Percentiles rank a stretch among this genome's conserved stretches.
Conservation (phyloP, 2,113 vertebrate species). For the Drymodes brunneopygia region DNA sequence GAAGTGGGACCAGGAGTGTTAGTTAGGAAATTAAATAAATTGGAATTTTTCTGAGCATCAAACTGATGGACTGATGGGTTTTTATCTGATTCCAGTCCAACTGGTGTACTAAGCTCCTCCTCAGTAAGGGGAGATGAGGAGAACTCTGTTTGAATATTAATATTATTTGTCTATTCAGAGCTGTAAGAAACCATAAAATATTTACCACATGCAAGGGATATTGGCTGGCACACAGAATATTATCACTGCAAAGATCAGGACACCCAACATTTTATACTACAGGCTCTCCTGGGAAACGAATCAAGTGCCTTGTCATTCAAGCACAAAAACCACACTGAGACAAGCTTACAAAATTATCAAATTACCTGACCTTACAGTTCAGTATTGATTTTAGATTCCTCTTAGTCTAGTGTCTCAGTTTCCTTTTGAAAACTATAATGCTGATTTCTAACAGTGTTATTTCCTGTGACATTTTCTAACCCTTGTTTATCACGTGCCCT, state of each 20-base stretch:
- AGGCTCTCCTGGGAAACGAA: not conserved
- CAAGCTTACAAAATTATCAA: not conserved
- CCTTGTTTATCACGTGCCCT: not conserved
- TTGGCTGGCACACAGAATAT: not conserved
- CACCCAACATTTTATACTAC: not conserved
- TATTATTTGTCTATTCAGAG: not conserved
- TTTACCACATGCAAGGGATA: not conserved
- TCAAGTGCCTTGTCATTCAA: not conserved
- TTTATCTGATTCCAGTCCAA: not conserved
- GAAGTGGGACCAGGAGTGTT: not conserved
- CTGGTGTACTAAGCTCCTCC: not conserved
- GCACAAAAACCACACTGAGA: not conserved
- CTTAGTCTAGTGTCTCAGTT: not conserved
- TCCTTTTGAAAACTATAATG: not conserved
- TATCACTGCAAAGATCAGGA: not conserved
- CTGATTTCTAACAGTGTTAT: not conserved
- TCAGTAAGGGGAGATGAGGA: not conserved
- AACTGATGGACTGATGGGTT: not conserved
- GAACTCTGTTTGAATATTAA: not conserved
- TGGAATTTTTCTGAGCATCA: not conserved
- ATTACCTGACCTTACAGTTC: constrained; percentile 4
- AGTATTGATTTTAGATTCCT: constrained; percentile 33
- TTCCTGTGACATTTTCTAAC: constrained; percentile 19
- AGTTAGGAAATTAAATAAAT: not conserved
- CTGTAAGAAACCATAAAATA: not conserved